Conservation (phyloP, 92 coral and sea anemone genomes). For the Phenganax marumi region DNA sequence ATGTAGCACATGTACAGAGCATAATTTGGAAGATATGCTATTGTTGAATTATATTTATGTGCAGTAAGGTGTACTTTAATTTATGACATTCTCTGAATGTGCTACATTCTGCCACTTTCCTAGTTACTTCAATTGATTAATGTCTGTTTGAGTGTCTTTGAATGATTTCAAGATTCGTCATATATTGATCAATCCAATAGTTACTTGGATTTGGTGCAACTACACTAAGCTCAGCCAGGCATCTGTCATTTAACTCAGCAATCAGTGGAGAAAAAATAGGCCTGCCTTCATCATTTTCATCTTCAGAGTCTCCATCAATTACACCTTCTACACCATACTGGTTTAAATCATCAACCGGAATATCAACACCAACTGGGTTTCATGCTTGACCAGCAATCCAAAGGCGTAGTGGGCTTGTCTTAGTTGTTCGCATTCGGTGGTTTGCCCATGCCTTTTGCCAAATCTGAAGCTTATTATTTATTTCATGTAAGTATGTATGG, state of each 20-base stretch:
- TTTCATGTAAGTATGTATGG: no score
- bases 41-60: no score
- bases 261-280: conserved; percentile 20
- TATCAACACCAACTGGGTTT: conserved; percentile 36
- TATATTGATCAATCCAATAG: conserved; percentile 14
- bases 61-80: no score
- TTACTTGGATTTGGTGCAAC: neutral
- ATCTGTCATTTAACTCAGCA: neutral
- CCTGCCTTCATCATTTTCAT: conserved; percentile 9
- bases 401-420: conserved; percentile 31
- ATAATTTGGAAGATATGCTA: neutral
- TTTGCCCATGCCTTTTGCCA: conserved; percentile 6
- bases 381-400: conserved; percentile 44
- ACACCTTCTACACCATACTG: conserved; percentile 30
- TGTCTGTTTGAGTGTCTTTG: neutral
- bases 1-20: no score
- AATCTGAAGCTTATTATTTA: neutral
- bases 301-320: conserved; percentile 8
- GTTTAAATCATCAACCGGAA: conserved; percentile 18
- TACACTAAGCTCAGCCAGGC: neutral
- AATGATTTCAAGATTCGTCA: conserved; percentile 9
- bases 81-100: no score
- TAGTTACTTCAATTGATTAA: neutral
- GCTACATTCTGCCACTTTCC: no score
- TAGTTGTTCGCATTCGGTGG: conserved; percentile 39